Evolutionary conservation across 2,888 invertebrate species (phyloP).

Genomic region (Tanypteryx hageni): DNA sequence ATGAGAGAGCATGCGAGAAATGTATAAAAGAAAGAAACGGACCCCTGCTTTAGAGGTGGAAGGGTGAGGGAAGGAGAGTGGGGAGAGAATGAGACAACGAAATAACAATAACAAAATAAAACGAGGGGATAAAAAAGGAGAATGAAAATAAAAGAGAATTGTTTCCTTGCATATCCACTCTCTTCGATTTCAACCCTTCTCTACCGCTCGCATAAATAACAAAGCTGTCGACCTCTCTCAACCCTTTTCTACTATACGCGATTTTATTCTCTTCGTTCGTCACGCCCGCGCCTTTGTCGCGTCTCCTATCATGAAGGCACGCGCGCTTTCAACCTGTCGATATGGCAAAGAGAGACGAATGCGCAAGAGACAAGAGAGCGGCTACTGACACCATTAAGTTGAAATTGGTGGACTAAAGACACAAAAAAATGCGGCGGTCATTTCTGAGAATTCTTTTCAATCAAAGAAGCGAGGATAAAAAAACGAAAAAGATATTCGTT

Average conservation of each 20-base stretch:
- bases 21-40: conserved; percentile 11
- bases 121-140: neutral
- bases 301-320: neutral
- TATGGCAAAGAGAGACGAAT: neutral
- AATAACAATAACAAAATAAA: neutral
- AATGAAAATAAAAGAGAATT: conserved; percentile 11
- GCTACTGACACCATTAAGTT: neutral
- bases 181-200: neutral
- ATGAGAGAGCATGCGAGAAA: conserved; percentile 18
- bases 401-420: neutral
- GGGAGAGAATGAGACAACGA: neutral
- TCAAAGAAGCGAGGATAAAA: neutral
- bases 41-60: neutral
- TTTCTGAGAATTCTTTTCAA: neutral
- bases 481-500: neutral
- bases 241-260: neutral
- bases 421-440: neutral
- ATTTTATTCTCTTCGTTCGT: neutral
- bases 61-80: neutral
- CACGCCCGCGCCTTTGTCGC: neutral
- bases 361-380: neutral
- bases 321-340: neutral
- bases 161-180: neutral
- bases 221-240: neutral
- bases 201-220: neutral